A percentile compares a stretch with the other conserved stretches of the same genome.
These are phyloP conservation scores for Alca torda DNA, from an alignment of 2,797 vertebrate species.

Conservation along the genomic window DNA sequence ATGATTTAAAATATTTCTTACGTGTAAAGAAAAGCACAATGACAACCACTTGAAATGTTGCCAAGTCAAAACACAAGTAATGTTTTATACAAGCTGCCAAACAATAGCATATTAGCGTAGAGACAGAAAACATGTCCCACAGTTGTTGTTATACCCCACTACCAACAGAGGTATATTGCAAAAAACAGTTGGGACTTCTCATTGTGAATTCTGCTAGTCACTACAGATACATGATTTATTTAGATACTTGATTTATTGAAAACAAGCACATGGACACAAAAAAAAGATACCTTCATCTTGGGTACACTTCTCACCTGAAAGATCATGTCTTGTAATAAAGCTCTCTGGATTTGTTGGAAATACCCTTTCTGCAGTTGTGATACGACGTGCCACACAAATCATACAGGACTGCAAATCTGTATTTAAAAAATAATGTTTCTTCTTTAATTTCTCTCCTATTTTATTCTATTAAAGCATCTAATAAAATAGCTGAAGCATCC, in stretches of 20 bases:
- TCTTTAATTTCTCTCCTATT: neutral
- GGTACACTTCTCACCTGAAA: constrained; percentile 84
- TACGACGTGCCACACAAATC: constrained; percentile 96
- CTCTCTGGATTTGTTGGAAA: constrained; percentile 83
- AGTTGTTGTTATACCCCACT: neutral
- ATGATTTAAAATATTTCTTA: neutral
- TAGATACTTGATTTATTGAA: neutral
- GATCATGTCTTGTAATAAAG: constrained; percentile 94
- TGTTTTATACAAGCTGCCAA: neutral
- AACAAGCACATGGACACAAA: neutral
- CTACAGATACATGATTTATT: neutral
- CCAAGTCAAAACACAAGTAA: neutral
- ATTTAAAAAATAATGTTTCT: neutral
- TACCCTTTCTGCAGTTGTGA: constrained; percentile 86
- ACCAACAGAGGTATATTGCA: neutral
- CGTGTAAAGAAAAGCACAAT: neutral
- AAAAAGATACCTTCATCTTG: neutral
- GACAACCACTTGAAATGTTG: neutral
- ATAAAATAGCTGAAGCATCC: neutral
- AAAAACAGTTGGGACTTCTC: neutral
- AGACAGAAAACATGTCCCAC: neutral
- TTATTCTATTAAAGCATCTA: neutral
- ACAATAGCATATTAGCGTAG: neutral
- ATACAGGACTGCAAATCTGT: constrained; percentile 97
- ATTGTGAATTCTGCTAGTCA: neutral